These are phyloP conservation scores for Brachionus manjavacas DNA, from an alignment of 1,140 invertebrate genomes.

Conservation along the genomic window DNA sequence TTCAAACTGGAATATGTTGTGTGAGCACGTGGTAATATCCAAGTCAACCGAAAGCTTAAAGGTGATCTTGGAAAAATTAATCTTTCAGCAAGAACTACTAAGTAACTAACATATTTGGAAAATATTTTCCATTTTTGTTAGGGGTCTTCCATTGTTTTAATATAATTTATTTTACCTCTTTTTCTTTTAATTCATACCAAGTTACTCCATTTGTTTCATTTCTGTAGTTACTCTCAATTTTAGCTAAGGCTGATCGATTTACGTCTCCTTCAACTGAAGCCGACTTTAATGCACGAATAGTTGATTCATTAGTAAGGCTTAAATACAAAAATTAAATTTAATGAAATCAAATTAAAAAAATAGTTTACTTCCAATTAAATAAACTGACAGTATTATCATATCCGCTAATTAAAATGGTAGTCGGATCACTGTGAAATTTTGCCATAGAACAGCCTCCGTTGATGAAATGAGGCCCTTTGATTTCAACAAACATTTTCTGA, in stretches of 20 bases:
- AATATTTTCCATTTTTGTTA: too few species aligned
- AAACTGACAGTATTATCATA: not conserved
- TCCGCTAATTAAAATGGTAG: not conserved
- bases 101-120: too few species aligned
- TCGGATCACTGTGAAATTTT: not conserved
- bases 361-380: not conserved
- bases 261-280: not conserved
- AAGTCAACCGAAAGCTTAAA: too few species aligned
- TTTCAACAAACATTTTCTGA: not conserved
- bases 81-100: too few species aligned
- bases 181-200: conserved; percentile 36
- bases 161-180: not conserved
- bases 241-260: not conserved
- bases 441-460: conserved; percentile 1
- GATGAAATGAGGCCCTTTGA: conserved; percentile 9
- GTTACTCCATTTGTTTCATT: not conserved
- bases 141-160: too few species aligned
- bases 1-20: too few species aligned
- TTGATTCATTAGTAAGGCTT: not conserved
- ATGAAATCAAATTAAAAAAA: not conserved
- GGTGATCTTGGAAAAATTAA: too few species aligned
- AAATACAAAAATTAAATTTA: not conserved
- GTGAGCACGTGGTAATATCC: too few species aligned
- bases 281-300: not conserved
- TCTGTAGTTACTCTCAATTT: not conserved